Conservation (phyloP, 1,140 invertebrate genomes). For the Platyura marginata region DNA sequence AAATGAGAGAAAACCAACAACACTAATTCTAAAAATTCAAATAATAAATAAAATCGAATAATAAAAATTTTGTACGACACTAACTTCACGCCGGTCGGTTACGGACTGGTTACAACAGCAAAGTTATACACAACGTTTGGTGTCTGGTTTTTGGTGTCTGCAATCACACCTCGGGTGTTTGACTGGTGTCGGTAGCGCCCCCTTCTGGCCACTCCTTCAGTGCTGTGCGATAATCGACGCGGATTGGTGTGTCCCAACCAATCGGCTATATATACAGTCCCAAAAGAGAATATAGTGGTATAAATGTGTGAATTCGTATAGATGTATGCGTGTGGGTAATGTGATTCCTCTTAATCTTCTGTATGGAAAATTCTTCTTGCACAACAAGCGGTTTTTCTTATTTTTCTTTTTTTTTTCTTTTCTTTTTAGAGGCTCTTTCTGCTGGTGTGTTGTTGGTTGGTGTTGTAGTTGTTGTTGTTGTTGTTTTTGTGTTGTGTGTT, state of each 20-base stretch:
- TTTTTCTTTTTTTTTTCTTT: too few relatives aligned
- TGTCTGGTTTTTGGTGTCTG: constrained; percentile 3
- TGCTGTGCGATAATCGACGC: constrained; percentile 8
- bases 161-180: constrained; percentile 4
- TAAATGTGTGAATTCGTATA: not conserved
- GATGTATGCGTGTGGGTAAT: too few relatives aligned
- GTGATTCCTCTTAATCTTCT: too few relatives aligned
- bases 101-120: constrained; percentile 13
- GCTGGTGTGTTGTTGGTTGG: not conserved
- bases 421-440: not conserved
- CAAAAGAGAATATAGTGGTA: not conserved
- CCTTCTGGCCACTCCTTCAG: constrained; percentile 24
- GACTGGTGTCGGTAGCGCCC: constrained; percentile 3
- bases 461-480: not conserved
- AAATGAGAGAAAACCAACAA: not conserved
- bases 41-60: not conserved
- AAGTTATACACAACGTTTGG: not conserved
- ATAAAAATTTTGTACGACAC: constrained; percentile 10
- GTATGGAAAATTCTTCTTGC: too few relatives aligned
- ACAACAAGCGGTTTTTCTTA: too few relatives aligned
- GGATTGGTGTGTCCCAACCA: constrained; percentile 9
- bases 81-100: constrained; percentile 24
- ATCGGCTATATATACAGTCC: constrained; percentile 3
- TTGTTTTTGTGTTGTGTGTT: not conserved
- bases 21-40: not conserved